Base-by-base conservation (phyloP, 2,888 invertebrate genomes). In the Cantharis lateralis region DNA sequence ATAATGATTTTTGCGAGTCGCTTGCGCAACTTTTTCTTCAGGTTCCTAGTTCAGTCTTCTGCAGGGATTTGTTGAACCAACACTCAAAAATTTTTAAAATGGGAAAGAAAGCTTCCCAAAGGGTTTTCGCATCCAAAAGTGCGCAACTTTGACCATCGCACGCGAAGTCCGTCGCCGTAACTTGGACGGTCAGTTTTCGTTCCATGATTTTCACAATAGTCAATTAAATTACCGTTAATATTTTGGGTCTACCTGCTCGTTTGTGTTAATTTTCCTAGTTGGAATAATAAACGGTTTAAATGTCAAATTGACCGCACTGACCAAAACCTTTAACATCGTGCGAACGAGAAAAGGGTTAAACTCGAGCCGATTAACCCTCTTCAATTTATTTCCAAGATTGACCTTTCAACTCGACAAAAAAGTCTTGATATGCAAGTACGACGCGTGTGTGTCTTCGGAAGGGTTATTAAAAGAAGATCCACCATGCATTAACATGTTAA, bases 1-100 rank as follows among this genome's bases (percentile, higher is more conserved):
- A 87, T 87, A 87, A 87, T 88, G 87, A 88, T 87, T 87, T 87
- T 87, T 86, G 85, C 82, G 83, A 83, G 83, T 81, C 82, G 85
- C 84, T 87, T 87, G 87, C 87, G 89, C 87, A 85, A 85, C 83
- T 84, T 86, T 85, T 86, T 86, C 84, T 83, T 83, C 84, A 75
- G 72, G 74, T 78, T 81, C 82, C 81, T 82, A 80, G 80, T 81
- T 81, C 83, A 83, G 83, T 83, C 80, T 81, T 78, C 80, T 79
- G 81, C 82, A 76, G 81, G 78, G 78, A 78, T 81, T 80, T 81
- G 82, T 75, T 78, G 79, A 71, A 82, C 72, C 69, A 82, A 81
- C 83, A 83, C 48, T 48, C n/a, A 1, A 76, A 78, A 66, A 26
- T 66, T 68, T 64, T 64, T 64, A 18, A 64, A 64, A 64, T 64